Percentiles rank a stretch among this genome's conserved stretches.
Conservation (phyloP, 2,113 vertebrate genomes). For the Glaucidium brasilianum region DNA sequence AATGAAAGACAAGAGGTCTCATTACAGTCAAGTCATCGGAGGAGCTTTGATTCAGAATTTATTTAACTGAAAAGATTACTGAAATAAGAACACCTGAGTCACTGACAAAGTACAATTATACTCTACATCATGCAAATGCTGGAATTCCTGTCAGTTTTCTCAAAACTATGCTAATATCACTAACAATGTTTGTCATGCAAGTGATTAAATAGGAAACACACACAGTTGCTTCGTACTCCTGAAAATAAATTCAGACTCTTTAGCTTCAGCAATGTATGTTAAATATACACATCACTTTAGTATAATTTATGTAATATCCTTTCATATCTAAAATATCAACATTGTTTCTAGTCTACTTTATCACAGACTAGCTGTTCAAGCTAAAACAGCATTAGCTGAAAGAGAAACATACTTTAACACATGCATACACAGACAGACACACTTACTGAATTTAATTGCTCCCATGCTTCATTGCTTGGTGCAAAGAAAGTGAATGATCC, state of each 20-base stretch:
- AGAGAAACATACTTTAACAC: not conserved
- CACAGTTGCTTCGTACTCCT: not conserved
- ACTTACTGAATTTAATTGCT: conserved; percentile 85
- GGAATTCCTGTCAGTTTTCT: not conserved
- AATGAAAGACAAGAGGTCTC: not conserved
- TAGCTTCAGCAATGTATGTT: not conserved
- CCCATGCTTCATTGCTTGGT: conserved; percentile 96
- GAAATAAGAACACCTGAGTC: not conserved
- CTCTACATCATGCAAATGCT: not conserved
- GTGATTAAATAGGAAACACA: not conserved
- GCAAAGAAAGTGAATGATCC: conserved; percentile 94
- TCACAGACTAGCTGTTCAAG: not conserved
- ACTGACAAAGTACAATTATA: not conserved
- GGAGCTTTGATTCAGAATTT: not conserved
- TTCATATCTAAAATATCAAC: not conserved
- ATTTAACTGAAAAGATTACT: not conserved
- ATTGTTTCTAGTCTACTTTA: not conserved
- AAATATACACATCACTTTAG: not conserved
- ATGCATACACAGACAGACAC: not conserved
- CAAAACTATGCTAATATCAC: not conserved
- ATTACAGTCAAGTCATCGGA: not conserved
- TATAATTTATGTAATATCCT: not conserved
- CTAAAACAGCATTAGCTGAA: not conserved
- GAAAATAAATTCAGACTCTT: not conserved
- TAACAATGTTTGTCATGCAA: not conserved